phyloP scores from a whole-genome alignment of 2,797 vertebrate species.

The Muscicapa striata region DNA sequence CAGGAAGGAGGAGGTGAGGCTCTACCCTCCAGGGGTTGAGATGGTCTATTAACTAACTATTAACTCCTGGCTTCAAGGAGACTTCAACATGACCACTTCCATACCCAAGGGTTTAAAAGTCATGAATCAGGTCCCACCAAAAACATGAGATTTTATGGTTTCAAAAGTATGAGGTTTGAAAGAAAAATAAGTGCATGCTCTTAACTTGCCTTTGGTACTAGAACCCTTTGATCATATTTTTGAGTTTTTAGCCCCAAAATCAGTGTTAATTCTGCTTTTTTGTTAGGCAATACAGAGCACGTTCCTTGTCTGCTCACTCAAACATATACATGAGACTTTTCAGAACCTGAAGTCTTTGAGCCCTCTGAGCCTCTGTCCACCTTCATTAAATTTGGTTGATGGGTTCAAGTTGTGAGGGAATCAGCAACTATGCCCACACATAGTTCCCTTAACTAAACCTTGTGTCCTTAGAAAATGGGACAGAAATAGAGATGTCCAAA shows the following conservation, averaged over 20 bases:
- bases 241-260: neutral
- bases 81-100: neutral
- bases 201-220: neutral
- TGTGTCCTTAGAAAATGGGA: neutral
- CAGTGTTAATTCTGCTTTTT: neutral
- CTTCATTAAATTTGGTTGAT: neutral
- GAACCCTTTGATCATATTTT: neutral
- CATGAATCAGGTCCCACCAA: neutral
- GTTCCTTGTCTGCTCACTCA: neutral
- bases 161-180: neutral
- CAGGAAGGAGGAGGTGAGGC: neutral
- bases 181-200: neutral
- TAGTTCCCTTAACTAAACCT: neutral
- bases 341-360: neutral
- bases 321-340: neutral
- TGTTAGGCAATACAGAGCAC: neutral
- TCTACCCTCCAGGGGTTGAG: rapidly evolving
- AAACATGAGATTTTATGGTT: neutral
- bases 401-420: neutral
- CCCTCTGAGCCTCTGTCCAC: neutral
- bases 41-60: neutral
- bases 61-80: neutral
- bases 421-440: neutral
- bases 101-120: neutral
- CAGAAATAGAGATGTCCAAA: neutral